Percentiles rank a stretch among this genome's conserved stretches.
phyloP scores from a whole-genome alignment of 1,140 invertebrate species.

The Argopecten irradians region DNA sequence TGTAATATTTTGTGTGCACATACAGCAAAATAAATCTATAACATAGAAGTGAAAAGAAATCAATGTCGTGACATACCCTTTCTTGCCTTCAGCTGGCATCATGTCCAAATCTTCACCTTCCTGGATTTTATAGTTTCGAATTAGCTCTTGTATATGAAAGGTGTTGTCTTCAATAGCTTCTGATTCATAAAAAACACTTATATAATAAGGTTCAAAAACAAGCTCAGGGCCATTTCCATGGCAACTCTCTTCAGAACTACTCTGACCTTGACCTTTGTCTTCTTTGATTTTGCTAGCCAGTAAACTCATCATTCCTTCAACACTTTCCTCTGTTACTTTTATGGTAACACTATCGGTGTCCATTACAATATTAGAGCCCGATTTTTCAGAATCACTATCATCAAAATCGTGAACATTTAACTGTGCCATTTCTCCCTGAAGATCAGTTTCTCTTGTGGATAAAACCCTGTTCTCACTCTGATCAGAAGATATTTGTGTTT shows the following conservation, averaged over 20 bases:
- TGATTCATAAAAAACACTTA: slow-evolving; percentile 53
- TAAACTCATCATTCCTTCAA: slow-evolving; percentile 9
- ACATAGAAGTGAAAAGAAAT: not conserved
- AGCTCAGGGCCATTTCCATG: slow-evolving; percentile 1
- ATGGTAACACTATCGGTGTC: not conserved
- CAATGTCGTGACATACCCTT: not conserved
- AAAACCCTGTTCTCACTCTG: not conserved
- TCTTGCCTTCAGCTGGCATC: not conserved
- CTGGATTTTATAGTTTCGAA: slow-evolving; percentile 48
- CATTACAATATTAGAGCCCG: not conserved
- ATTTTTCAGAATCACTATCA: not conserved
- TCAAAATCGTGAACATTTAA: not conserved
- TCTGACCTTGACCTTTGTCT: not conserved
- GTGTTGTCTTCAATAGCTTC: slow-evolving; percentile 28
- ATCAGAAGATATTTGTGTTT: slow-evolving; percentile 28
- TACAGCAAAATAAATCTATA: no score
- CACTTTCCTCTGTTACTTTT: not conserved
- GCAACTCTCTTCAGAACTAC: not conserved
- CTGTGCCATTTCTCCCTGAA: not conserved
- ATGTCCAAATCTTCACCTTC: slow-evolving; percentile 43
- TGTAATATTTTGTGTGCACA: no score
- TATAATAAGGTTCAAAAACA: slow-evolving; percentile 43
- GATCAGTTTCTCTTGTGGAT: not conserved
- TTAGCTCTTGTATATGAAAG: slow-evolving; percentile 51
- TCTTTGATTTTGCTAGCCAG: not conserved